Base-by-base conservation (phyloP, 2,113 vertebrate genomes). In the Salvelinus namaycush region DNA sequence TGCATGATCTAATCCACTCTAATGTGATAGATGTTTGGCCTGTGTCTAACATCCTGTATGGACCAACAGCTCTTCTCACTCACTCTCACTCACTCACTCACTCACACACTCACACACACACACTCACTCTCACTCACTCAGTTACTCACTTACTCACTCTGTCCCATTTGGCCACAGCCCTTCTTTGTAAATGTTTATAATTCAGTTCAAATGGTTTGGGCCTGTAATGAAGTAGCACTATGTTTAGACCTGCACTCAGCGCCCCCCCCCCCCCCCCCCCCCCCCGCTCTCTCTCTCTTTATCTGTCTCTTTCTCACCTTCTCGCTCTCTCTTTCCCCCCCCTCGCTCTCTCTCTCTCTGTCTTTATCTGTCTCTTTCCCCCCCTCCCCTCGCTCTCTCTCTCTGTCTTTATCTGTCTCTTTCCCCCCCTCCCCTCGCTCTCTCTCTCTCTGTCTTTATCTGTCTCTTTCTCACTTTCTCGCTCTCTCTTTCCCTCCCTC, bases 161-260 rank as follows among this genome's bases (percentile, higher is more conserved):
- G 66, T 29, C 27, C 66, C 27, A 68, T 31, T 31, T 71, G 73
- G 69, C 76, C 64, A 39, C 39, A 13, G 29, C 18, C 70, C 13
- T 26, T 57, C 67, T 76, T 57, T 81, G 62, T 85, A 83, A 85
- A 85, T 85, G 54, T 83, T 85, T 85, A 78, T 72, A 72, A 72
- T 29, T 26, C 51, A 34, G 16, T 74, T 73, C 12, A 76, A 70
- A 75, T 65, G 34, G 65, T 57, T 20, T 34, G 64, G 64, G 44
- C n/a, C 31, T 72, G 49, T 49, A 31, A 48, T 49, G 39, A 27
- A 3, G 22, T 72, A 75, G 68, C 60, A 64, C 54, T 59, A 75
- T 75, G 48, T 74, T 68, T 74, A 74, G 54, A 57, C 24, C 18
- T 54, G 60, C 22, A 66, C 66, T 68, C 14, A 14, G 39, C 2